Percentiles rank a stretch among this genome's conserved stretches.
Evolutionary conservation across 2,888 invertebrate species (phyloP).

Genomic region (Cephus pygmeus): DNA sequence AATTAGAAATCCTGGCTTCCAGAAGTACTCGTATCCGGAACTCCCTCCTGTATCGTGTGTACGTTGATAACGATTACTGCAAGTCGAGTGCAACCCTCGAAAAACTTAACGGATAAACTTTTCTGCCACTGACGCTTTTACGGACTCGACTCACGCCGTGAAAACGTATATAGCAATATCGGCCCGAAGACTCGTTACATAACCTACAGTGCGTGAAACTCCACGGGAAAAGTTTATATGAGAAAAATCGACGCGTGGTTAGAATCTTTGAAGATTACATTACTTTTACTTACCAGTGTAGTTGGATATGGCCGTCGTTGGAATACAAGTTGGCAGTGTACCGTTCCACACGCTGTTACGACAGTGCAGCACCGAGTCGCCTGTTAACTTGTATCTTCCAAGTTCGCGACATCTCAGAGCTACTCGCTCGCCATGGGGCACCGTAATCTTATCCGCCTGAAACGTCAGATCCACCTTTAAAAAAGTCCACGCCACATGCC

Average conservation of each 20-base stretch:
- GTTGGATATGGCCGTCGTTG: conserved; percentile 87
- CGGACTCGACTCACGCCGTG: neutral
- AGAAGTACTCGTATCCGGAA: neutral
- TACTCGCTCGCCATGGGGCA: conserved; percentile 81
- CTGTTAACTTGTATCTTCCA: conserved; percentile 86
- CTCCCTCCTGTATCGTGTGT: neutral
- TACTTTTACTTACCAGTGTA: conserved; percentile 75
- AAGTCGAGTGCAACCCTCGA: neutral
- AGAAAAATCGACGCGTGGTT: neutral
- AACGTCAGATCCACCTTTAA: conserved; percentile 16
- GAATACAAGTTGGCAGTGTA: conserved; percentile 83
- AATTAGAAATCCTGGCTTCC: neutral
- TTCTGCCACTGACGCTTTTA: neutral
- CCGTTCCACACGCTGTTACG: conserved; percentile 86
- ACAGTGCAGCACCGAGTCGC: conserved; percentile 81
- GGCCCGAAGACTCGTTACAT: neutral
- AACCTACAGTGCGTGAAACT: neutral
- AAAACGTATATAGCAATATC: neutral
- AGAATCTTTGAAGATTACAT: neutral
- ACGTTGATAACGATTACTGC: neutral
- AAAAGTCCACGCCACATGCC: neutral
- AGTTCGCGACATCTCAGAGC: conserved; percentile 83
- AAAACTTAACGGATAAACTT: neutral
- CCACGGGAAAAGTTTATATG: neutral
- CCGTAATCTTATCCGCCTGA: conserved; percentile 61